Evolutionary conservation across 2,113 vertebrate genomes (phyloP), one percentile per base, ranked within the genome.

Genomic region (Oryzias javanicus): DNA sequence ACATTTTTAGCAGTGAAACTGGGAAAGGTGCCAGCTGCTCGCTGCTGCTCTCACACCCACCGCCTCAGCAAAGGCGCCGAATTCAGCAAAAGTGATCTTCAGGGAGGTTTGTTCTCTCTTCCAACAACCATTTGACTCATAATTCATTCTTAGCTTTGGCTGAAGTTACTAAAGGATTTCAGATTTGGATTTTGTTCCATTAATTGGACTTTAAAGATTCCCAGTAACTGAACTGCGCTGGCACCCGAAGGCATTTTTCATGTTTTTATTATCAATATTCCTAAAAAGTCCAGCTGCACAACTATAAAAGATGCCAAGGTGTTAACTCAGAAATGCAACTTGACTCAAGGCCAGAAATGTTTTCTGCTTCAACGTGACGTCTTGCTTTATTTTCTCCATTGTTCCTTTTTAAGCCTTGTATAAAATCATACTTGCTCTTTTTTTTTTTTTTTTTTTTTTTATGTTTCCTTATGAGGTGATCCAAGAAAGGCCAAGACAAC

Each of bases 391-490:
- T 79, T 77, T 67, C 64, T 72, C 45, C 55, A 19, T 4, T 8
- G 19, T 71, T 17, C 55, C 69, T 80, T 60, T 64, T 58, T 12
- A 55, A 67, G 25, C 57, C 18, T 70, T 82, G 78, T 89, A 85
- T 50, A 70, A 45, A 82, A 77, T 60, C 81, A 80, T 65, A 25
- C 55, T 12, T 49, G 25, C 16, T 49, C 55, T 56, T 20, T 0
- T 6, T 16, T 71, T 27, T 77, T 42, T 74, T 56, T 63, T 77
- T 88, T 64, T 70, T 80, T 71, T 13, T 4, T 51, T 51, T 62
- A 57, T 67, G 60, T 83, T 79, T 85, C 44, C 10, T 79, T 81
- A 63, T 60, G 76, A 83, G 84, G 89, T 74, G 68, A 82, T 67
- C 42, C 65, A 75, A 61, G 59, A 65, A 67, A 77, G 70, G 79